These are phyloP conservation scores for Pampusana beccarii DNA, from an alignment of 2,113 vertebrate genomes.

Conservation along the genomic window DNA sequence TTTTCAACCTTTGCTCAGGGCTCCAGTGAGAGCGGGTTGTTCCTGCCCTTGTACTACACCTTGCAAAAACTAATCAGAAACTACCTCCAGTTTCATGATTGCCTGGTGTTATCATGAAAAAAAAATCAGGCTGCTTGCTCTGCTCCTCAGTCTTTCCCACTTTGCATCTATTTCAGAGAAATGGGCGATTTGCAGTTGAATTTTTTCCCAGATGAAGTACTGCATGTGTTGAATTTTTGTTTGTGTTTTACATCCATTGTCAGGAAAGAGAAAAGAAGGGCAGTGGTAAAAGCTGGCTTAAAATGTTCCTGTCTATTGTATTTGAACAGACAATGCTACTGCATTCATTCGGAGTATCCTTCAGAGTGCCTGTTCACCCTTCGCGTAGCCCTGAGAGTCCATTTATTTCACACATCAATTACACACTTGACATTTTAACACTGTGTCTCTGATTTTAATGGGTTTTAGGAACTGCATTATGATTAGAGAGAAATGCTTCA, in stretches of 20 bases:
- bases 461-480: constrained; percentile 47
- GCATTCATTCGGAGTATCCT: neutral
- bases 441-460: constrained; percentile 57
- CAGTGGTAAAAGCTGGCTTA: neutral
- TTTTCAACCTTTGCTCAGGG: neutral
- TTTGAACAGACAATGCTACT: neutral
- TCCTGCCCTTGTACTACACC: neutral
- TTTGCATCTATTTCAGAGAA: neutral
- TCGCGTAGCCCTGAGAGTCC: constrained; percentile 1
- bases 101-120: neutral
- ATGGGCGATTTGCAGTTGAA: too few species aligned
- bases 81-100: neutral
- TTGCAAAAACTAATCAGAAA: neutral
- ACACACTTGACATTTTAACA: constrained; percentile 64
- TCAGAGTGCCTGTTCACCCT: constrained; percentile 30
- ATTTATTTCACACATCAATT: constrained; percentile 59
- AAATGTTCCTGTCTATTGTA: neutral
- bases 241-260: neutral
- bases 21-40: neutral
- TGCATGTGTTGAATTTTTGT: neutral
- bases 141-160: neutral
- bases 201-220: neutral
- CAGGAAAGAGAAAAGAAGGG: neutral
- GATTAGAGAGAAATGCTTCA: constrained; percentile 39
- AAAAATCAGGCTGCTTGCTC: neutral